Evolutionary conservation across 2,113 vertebrate genomes (phyloP), one percentile per base, ranked within the genome.

Genomic region (Balaeniceps rex): DNA sequence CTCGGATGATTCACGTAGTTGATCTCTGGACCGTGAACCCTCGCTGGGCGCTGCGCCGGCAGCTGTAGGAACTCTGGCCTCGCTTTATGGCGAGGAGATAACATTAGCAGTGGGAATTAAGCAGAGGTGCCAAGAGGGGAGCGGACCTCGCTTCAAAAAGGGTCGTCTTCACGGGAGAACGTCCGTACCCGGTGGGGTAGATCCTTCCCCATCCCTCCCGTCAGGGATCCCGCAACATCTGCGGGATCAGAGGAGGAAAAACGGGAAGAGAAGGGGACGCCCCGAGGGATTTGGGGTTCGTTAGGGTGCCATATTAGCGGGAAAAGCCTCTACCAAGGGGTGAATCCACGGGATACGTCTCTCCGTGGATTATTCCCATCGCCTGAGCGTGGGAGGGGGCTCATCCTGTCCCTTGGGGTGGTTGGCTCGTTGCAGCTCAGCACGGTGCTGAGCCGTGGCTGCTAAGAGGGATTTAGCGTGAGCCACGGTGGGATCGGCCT

Each of bases 81-180:
- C 1, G 25, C 25, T 51, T 60, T 42, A 17, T 5, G 21, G 46
- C 22, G 1, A 9, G 72, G 64, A 25, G 44, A 31, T n/a, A 36
- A 29, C 4, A 9, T 15, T 3, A 8, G 31, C 10, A 6, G 24
- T 5, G n/a, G 31, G 12, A 49, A 28, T 16, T 11, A 5, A 24
- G 19, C 22, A 3, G 54, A 49, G n/a, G 34, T 38, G 52, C 54
- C 42, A 7, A 23, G 63, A 44, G 12, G 18, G 33, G 21, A 54
- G 4, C 3, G 16, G 21, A 31, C 8, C 21, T 28, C 4, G 13
- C 82, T 63, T 24, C 38, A 7, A 14, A 36, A 63, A 25, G 31
- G 24, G 19, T 8, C 7, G 6, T 28, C 10, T 8, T 23, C 31
- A 3, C 2, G 10, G 18, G 34, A 46, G 7, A 11, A 4, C 2